Percentiles rank a stretch among this genome's conserved stretches.
Evolutionary conservation across 2,797 vertebrate genomes (phyloP).

Genomic region (Varecia variegata): DNA sequence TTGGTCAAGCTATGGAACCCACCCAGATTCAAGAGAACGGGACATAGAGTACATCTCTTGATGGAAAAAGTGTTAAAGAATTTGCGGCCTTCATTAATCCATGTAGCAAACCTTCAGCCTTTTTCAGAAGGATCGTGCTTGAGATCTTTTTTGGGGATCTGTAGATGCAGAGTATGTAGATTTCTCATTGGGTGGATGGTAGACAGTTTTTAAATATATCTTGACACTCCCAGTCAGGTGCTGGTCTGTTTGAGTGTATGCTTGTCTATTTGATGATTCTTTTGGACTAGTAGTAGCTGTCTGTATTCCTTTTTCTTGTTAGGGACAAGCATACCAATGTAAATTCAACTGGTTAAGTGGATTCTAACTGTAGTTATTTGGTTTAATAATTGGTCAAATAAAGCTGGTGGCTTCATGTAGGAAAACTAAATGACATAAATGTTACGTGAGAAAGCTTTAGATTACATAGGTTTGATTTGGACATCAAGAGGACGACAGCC

Average conservation of each 20-base stretch:
- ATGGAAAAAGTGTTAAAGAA: neutral
- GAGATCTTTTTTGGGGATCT: neutral
- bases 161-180: neutral
- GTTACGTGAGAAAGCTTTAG: slow-evolving; percentile 24
- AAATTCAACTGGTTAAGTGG: neutral
- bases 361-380: neutral
- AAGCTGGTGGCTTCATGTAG: neutral
- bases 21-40: neutral
- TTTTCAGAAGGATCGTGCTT: neutral
- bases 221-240: neutral
- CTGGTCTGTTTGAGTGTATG: neutral
- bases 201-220: neutral
- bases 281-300: neutral
- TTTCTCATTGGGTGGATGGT: neutral
- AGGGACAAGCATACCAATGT: neutral
- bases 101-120: neutral
- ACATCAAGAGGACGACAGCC: neutral
- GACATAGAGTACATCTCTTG: neutral
- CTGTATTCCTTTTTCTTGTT: neutral
- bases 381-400: neutral
- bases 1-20: neutral
- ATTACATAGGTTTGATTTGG: neutral
- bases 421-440: neutral
- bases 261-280: neutral
- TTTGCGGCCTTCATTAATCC: neutral